Percentiles rank a stretch among this genome's conserved stretches.
phyloP scores from a whole-genome alignment of 1,140 invertebrate species.

The Drosophila punjabiensis region DNA sequence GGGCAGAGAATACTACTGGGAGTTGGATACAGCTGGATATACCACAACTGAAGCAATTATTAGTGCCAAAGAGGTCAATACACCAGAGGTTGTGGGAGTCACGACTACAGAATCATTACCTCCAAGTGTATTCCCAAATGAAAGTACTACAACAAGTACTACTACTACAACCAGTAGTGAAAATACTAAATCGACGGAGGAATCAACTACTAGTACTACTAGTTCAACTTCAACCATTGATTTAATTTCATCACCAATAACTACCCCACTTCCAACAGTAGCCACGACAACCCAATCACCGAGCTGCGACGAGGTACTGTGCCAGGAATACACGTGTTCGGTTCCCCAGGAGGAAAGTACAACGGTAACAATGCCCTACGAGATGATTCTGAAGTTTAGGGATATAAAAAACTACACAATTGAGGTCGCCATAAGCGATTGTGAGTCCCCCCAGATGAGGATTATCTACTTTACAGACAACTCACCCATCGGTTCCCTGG shows the following conservation, averaged over 20 bases:
- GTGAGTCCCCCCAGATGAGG: conserved; percentile 8
- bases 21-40: not conserved
- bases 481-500: not conserved
- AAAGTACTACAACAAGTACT: not conserved
- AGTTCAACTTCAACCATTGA: too few species aligned
- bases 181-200: not conserved
- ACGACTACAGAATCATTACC: not conserved
- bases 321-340: conserved; percentile 4
- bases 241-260: not conserved
- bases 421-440: conserved; percentile 14
- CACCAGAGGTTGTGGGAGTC: not conserved
- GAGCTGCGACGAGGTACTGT: not conserved
- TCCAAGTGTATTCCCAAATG: too few species aligned
- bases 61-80: too few species aligned
- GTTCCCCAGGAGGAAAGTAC: not conserved
- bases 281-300: not conserved
- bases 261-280: not conserved
- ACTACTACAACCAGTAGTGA: not conserved
- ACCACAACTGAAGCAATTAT: not conserved
- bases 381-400: conserved; percentile 14
- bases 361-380: conserved; percentile 6
- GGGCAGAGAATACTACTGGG: not conserved
- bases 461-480: conserved; percentile 39
- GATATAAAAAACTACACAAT: not conserved
- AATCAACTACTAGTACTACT: not conserved